Base-by-base conservation (phyloP, 35 echinoderm and acorn worm genomes). In the Strongylocentrotus purpuratus region DNA sequence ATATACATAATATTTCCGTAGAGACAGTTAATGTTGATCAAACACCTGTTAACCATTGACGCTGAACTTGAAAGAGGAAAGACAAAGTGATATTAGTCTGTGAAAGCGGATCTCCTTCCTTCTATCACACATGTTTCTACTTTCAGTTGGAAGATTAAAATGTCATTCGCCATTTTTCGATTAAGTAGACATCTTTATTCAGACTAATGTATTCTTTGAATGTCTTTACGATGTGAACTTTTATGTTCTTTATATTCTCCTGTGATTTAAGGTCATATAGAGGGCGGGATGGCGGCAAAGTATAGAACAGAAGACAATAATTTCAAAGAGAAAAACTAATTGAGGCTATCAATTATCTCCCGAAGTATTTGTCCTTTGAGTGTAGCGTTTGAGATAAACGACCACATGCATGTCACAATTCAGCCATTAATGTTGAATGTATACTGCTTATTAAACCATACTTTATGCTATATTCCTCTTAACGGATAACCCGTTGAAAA, bases 61-160 rank as follows among this genome's bases (percentile, higher is more conserved):
- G 25, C 22, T 78, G 65, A 78, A 78, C 65, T 78, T 78, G 65
- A 78, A 78, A 78, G 65, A 78, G 65, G 65, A 78, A 22, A 78
- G 28, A 78, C 65, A 78, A 78, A 78, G 22, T 78, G 65, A 28
- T 78, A 78, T 78, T 78, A 78, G 65, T 78, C 65, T 78, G 25
- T 5, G 65, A 78, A 78, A 78, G 65, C 65, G 65, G 65, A 78
- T 78, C 65, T 78, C 65, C 65, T 78, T 78, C 65, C 65, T 78
- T n/a, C 20, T 78, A 7, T 78, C 65, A 78, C 65, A 78, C 28
- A 78, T 78, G 65, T 78, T 78, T 78, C 0, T 78, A 78, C 65
- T 78, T 78, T 8, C 65, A n/a, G 22, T 22, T 18, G 18, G 22
- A 78, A 28, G 18, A 78, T 78, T 25, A 78, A 78, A 78, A 78